phyloP scores from a whole-genome alignment of 1,140 invertebrate species.

The Bradysia coprophila region DNA sequence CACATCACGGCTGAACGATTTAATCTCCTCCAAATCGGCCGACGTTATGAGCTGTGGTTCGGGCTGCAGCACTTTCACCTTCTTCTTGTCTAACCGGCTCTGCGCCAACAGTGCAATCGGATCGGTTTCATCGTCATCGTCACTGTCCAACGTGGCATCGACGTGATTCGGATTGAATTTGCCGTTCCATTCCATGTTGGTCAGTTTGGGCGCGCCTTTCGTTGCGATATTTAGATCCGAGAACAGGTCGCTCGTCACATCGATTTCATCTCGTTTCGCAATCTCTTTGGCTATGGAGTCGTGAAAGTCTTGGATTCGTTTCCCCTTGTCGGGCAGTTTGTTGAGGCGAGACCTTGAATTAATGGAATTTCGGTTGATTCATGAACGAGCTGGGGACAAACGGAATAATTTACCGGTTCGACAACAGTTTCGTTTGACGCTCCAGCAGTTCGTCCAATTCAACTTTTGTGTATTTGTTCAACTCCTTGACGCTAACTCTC shows the following conservation, averaged over 20 bases:
- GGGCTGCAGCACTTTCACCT: constrained; percentile 29
- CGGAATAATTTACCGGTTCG: constrained; percentile 29
- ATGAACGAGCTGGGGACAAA: background rate
- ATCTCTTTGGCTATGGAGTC: constrained; percentile 35
- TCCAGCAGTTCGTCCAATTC: constrained; percentile 28
- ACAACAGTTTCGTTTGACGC: constrained; percentile 28
- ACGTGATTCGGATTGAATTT: constrained; percentile 24
- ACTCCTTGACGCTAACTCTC: too few species aligned
- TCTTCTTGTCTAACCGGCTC: constrained; percentile 34
- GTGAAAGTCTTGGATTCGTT: constrained; percentile 34
- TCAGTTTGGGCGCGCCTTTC: constrained; percentile 32
- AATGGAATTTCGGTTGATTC: background rate
- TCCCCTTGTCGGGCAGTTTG: constrained; percentile 46
- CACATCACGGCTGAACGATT: constrained; percentile 13
- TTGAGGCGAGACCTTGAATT: constrained; percentile 13
- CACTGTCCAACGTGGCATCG: constrained; percentile 44
- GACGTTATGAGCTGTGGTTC: constrained; percentile 35
- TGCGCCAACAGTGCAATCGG: constrained; percentile 44
- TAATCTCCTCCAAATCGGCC: constrained; percentile 37
- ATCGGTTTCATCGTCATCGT: constrained; percentile 42
- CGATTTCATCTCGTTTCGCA: constrained; percentile 30
- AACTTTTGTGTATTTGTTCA: constrained; percentile 21
- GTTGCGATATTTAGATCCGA: constrained; percentile 35
- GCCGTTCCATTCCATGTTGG: constrained; percentile 46
- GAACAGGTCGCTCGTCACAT: constrained; percentile 34